Evolutionary conservation across 1,140 invertebrate genomes (phyloP).

Genomic region (Drosophila ercepeae): DNA sequence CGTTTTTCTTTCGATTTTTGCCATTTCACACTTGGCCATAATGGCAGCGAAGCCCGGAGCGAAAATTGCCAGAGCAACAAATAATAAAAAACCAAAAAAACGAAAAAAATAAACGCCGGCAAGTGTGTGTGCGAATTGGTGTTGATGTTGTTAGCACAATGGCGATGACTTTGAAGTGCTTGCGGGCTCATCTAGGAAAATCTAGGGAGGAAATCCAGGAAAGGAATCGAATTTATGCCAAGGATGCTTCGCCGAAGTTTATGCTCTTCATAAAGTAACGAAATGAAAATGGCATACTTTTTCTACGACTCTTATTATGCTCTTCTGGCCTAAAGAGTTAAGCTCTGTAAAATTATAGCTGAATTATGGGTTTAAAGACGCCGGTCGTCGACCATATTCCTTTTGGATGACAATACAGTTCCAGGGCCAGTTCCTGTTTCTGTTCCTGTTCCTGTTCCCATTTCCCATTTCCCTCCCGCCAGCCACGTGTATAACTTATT

Average conservation of each 20-base stretch:
- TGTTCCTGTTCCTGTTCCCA: background rate
- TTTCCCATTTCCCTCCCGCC: constrained; percentile 15
- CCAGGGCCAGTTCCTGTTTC: constrained; percentile 35
- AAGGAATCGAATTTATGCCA: constrained; percentile 20
- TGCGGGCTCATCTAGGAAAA: constrained; percentile 15
- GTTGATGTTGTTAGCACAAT: constrained; percentile 12
- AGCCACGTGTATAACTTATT: constrained; percentile 76
- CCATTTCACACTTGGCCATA: constrained; percentile 49
- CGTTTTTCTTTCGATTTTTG: constrained; percentile 42
- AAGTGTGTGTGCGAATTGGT: constrained; percentile 1
- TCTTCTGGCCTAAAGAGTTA: constrained; percentile 32
- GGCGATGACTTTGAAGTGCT: constrained; percentile 37
- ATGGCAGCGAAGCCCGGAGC: constrained; percentile 11
- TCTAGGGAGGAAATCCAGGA: background rate
- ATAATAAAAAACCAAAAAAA: constrained; percentile 40
- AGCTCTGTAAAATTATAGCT: constrained; percentile 37
- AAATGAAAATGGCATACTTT: background rate
- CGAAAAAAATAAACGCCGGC: too few species aligned
- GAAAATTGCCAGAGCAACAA: constrained; percentile 36
- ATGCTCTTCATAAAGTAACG: background rate
- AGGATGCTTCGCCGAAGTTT: background rate
- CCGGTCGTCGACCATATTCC: constrained; percentile 23
- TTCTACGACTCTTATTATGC: constrained; percentile 9
- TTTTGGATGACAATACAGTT: constrained; percentile 38
- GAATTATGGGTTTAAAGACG: constrained; percentile 39